Percentiles rank a stretch among this genome's conserved stretches.
phyloP scores from a whole-genome alignment of 2,888 invertebrate species.

The Caenorhabditis plicata region DNA sequence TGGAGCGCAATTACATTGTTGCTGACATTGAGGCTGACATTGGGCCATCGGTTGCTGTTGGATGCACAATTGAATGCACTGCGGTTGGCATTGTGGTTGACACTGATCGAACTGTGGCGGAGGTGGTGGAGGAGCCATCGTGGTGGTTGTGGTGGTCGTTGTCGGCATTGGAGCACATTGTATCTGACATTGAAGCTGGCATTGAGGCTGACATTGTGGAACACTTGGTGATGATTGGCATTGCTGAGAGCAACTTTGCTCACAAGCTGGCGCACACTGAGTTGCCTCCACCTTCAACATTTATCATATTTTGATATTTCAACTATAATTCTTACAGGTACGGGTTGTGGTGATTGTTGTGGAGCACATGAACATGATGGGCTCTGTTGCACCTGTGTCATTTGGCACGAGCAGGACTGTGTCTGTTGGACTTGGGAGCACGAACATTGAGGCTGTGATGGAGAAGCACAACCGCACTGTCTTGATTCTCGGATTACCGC shows the following conservation, averaged over 20 bases:
- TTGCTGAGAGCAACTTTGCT: slow-evolving; percentile 34
- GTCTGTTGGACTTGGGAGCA: slow-evolving; percentile 27
- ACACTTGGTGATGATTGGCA: slow-evolving; percentile 28
- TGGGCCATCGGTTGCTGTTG: slow-evolving; percentile 23
- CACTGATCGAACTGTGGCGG: slow-evolving; percentile 27
- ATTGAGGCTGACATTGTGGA: slow-evolving; percentile 35
- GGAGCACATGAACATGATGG: slow-evolving; percentile 35
- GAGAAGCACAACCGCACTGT: slow-evolving; percentile 44
- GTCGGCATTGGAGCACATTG: slow-evolving; percentile 32
- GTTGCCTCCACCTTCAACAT: slow-evolving; percentile 24
- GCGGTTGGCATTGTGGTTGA: slow-evolving; percentile 38
- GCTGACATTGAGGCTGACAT: slow-evolving; percentile 35
- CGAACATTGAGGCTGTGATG: slow-evolving; percentile 30
- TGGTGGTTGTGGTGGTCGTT: slow-evolving; percentile 17
- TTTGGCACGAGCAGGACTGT: slow-evolving; percentile 41
- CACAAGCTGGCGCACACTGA: slow-evolving; percentile 42
- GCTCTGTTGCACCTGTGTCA: slow-evolving; percentile 31
- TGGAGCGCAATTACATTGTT: slow-evolving; percentile 25
- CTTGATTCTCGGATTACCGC: slow-evolving; percentile 43
- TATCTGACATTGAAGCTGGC: slow-evolving; percentile 37
- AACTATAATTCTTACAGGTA: slow-evolving; percentile 3
- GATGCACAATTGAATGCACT: slow-evolving; percentile 26
- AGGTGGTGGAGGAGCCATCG: slow-evolving; percentile 22
- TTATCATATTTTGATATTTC: not conserved
- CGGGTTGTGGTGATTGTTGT: slow-evolving; percentile 28